Conservation (phyloP, 2,888 invertebrate genomes). For the Athalia cordata region DNA sequence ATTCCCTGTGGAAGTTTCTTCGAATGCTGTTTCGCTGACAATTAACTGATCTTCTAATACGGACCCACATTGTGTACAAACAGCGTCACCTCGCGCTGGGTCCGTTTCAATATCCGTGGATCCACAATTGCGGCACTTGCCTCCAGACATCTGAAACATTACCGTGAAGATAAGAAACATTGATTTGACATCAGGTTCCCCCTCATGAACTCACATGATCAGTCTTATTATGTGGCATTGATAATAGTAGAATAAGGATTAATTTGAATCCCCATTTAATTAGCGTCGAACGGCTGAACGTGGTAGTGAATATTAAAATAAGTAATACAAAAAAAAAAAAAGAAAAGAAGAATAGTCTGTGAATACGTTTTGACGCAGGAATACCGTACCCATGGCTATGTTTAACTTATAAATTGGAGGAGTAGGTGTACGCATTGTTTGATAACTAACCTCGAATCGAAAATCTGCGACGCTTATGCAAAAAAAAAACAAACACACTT, state of each 20-base stretch:
- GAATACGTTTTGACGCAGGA: too few species aligned
- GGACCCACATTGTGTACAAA: conserved; percentile 96
- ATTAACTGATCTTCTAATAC: conserved; percentile 97
- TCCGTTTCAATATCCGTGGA: conserved; percentile 96
- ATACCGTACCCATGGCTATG: too few species aligned
- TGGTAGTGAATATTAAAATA: background rate
- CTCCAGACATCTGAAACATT: conserved; percentile 75
- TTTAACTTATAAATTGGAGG: too few species aligned
- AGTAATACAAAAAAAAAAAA: background rate
- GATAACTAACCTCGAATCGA: too few species aligned
- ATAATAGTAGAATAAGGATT: background rate
- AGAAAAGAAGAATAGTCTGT: too few species aligned
- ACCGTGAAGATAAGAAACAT: background rate
- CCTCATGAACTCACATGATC: background rate
- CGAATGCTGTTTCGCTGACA: conserved; percentile 96
- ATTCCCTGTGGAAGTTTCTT: conserved; percentile 93
- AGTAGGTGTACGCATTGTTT: too few species aligned
- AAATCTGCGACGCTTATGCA: too few species aligned
- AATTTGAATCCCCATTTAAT: too few species aligned
- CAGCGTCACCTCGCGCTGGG: conserved; percentile 94
- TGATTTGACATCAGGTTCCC: background rate
- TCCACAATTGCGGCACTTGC: conserved; percentile 91
- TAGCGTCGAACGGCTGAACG: background rate
- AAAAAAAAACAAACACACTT: too few species aligned
- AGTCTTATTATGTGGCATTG: background rate